These are phyloP conservation scores for Athalia cordata DNA, from an alignment of 2,888 invertebrate species.

Conservation along the genomic window DNA sequence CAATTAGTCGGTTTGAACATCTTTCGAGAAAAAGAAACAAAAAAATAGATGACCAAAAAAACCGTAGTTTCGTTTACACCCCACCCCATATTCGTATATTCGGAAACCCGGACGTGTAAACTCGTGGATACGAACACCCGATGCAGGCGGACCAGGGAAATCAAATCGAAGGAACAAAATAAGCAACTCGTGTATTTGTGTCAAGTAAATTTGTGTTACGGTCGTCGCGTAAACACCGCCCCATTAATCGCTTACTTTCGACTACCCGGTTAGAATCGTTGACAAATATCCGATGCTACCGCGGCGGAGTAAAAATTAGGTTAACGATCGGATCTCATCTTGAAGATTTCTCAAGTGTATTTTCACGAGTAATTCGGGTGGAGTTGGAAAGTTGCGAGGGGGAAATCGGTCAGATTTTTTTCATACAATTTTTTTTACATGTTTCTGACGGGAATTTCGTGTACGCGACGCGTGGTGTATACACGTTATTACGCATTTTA, in stretches of 20 bases:
- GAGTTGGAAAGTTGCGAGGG: too few relatives aligned
- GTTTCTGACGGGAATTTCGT: not conserved
- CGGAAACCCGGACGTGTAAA: not conserved
- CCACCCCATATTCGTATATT: not conserved
- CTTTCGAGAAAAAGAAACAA: too few relatives aligned
- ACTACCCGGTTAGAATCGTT: constrained; percentile 11
- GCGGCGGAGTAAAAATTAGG: not conserved
- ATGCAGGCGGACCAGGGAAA: constrained; percentile 2
- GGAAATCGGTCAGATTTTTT: not conserved
- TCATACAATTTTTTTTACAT: not conserved
- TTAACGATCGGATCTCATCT: not conserved
- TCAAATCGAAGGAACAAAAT: constrained; percentile 28
- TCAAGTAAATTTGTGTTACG: constrained; percentile 40
- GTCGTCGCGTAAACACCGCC: constrained; percentile 35
- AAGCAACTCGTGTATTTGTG: constrained; percentile 28
- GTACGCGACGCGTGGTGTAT: not conserved
- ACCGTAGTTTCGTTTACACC: constrained; percentile 2
- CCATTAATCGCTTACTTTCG: constrained; percentile 21
- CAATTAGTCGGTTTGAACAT: constrained; percentile 18
- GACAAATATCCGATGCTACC: constrained; percentile 2
- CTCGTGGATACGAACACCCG: not conserved
- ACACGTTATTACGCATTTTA: constrained; percentile 23
- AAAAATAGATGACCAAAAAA: not conserved
- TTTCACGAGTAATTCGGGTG: not conserved
- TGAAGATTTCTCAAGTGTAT: not conserved